Evolutionary conservation across 2,113 vertebrate species (phyloP), one percentile per base, ranked within the genome.

Genomic region (Menura novaehollandiae): DNA sequence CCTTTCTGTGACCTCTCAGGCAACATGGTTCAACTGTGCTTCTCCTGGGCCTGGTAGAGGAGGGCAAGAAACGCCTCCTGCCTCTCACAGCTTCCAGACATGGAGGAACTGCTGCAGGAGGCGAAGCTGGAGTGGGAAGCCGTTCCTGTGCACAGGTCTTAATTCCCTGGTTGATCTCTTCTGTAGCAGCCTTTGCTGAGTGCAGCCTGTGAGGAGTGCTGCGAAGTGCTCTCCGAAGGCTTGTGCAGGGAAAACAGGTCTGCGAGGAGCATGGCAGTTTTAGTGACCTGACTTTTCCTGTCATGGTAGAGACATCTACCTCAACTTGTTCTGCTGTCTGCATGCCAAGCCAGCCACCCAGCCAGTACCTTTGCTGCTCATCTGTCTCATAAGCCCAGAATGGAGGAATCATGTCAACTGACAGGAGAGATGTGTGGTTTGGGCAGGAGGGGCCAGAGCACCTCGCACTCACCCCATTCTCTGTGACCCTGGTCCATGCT

Each of bases 391-490:
- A 20, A 47, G 18, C 28, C 30, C 0, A 1, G 64, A 77, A 55
- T 6, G 18, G 58, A 44, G 52, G 37, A 62, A 39, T 66, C 8
- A 2, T 6, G 7, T 13, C 35, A 66, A 28, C 32, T 11, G 6
- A 14, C 3, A 19, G 64, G n/a, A 58, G 21, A 18, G 24, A 53
- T 13, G 30, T 11, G 30, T 8, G 26, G 2, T 32, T 78, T 41
- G 62, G 47, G 32, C 37, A 67, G 51, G 46, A 69, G 59, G 22
- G 10, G 23, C 18, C 2, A 3, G 11, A 53, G 19, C 35, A 37
- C 46, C 22, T 90, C 59, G 15, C 0, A 0, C 27, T 66, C 16
- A 37, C 2, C 10, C 37, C 33, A 15, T n/a, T 7, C 4, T 1
- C 39, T 23, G 23, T 43, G 10, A 5, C 27, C 28, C 16, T 44